Base-by-base conservation (phyloP, 1,140 invertebrate species). In the Neotoxoptera formosana region DNA sequence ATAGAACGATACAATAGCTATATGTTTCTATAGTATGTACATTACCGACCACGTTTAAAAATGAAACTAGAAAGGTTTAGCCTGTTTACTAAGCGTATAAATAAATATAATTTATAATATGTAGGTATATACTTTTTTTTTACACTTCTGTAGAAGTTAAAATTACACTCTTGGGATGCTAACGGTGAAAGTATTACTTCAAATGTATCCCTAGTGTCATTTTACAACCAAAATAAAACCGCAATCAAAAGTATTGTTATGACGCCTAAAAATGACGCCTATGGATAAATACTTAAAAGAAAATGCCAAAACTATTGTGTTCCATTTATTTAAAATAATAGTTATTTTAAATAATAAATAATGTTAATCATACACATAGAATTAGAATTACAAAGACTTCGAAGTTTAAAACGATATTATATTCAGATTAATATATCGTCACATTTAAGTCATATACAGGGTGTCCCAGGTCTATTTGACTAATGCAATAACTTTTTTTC, bases 211-310 rank as follows among this genome's bases (percentile, higher is more conserved):
- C 88, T 56, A 36, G 88, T 89, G 88, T 41, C 51, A 41, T 89
- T 89, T 89, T 89, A 89, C 48, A 36, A 89, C 88, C 56, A 56
- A 89, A 56, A 89, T 89, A 89, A 89, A 89, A 56, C 88, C 88
- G 23, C 88, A 89, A 89, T 89, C 88, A 89, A 89, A 89, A 56
- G 51, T 53, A 89, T 89, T 89, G 51, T 56, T 56, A 36, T 89
- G 51, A 53, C 23, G 30, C 53, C 88, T 56, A 56, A 89, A 89
- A 56, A 89, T 25, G 51, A 41, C 41, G 48, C 17, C 17, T 89
- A 89, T 89, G 21, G 48, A 89, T 56, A 89, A 89, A 56, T n/a
- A 48, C 36, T 89, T 56, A 41, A 89, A 89, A 56, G 23, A 89
- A 56, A 25, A 48, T n/a, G 2, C 23, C 7, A 21, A 34, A 21